Conservation (phyloP, 2,888 invertebrate species). For the Perdita meconis region DNA sequence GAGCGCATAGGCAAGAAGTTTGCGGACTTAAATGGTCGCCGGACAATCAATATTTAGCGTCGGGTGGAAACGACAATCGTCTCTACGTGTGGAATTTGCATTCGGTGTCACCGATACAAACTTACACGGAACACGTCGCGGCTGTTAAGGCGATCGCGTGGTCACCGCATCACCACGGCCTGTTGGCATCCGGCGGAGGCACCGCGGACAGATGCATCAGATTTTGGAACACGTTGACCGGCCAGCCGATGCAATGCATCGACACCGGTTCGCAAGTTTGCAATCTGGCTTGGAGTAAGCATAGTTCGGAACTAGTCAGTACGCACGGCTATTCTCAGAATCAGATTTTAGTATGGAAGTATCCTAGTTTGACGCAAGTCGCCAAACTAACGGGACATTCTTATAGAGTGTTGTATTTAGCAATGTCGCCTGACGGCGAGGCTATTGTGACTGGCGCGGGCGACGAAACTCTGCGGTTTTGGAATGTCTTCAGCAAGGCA, state of each 20-base stretch:
- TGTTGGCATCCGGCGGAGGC: constrained; percentile 99
- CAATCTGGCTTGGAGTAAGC: constrained; percentile 99
- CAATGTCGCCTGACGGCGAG: constrained; percentile 98
- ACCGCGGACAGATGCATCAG: constrained; percentile 98
- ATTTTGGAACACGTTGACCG: constrained; percentile 99
- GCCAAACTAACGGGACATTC: constrained; percentile 99
- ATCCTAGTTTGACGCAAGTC: constrained; percentile 97
- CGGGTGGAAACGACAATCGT: constrained; percentile 99
- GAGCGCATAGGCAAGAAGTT: constrained; percentile 97
- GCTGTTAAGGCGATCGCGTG: constrained; percentile 99
- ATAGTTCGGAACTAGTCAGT: constrained; percentile 98
- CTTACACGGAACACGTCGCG: constrained; percentile 98
- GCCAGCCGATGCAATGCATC: constrained; percentile 98
- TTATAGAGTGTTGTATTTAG: constrained; percentile 97
- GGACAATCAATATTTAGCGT: constrained; percentile 98
- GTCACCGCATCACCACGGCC: constrained; percentile 99
- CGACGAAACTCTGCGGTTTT: constrained; percentile 98
- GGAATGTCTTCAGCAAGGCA: constrained; percentile 99
- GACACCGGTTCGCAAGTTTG: constrained; percentile 99
- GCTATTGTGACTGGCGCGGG: constrained; percentile 99
- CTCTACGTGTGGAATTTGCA: constrained; percentile 97
- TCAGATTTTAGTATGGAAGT: constrained; percentile 99
- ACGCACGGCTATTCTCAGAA: constrained; percentile 99
- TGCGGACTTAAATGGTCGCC: constrained; percentile 99
- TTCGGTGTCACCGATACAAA: constrained; percentile 95